phyloP scores from a whole-genome alignment of 2,113 vertebrate species.

The Stictonetta naevosa region DNA sequence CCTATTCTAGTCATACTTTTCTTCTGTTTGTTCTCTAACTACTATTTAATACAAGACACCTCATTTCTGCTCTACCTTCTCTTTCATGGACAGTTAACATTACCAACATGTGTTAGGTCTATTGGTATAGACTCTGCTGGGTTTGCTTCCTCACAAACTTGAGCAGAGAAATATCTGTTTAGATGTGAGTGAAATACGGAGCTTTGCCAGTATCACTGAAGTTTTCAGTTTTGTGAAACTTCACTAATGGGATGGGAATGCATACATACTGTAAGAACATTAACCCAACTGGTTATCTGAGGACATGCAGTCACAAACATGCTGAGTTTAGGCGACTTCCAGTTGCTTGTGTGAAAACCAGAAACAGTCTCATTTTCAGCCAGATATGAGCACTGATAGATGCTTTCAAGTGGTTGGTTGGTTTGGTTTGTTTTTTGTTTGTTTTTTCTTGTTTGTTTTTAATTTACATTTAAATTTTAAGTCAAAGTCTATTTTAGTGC shows the following conservation, averaged over 20 bases:
- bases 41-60: background rate
- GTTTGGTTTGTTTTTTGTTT: no score
- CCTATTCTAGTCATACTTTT: background rate
- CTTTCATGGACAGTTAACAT: background rate
- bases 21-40: background rate
- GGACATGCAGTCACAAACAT: no score
- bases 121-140: background rate
- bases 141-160: background rate
- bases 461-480: no score
- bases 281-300: background rate
- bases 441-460: no score
- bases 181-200: background rate
- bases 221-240: background rate
- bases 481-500: background rate
- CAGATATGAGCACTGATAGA: background rate
- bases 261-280: background rate
- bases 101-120: no score
- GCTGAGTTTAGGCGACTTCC: background rate
- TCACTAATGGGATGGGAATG: no score
- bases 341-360: background rate
- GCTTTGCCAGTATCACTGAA: background rate
- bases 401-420: background rate
- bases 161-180: background rate
- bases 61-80: background rate
- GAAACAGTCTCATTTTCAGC: background rate